Conservation (phyloP, 2,888 invertebrate genomes). For the Slavum lentiscoides region DNA sequence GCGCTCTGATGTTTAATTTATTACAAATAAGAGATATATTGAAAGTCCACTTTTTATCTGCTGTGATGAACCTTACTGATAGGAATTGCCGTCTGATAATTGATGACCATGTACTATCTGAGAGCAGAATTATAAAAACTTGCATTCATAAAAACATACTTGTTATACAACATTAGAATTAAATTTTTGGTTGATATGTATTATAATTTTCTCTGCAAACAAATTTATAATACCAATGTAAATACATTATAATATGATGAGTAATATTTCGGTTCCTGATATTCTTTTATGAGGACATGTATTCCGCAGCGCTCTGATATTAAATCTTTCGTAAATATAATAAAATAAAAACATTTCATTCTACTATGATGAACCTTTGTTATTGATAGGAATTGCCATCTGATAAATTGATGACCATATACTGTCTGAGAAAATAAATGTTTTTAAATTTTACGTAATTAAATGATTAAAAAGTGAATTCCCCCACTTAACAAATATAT, state of each 20-base stretch:
- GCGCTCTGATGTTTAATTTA: slow-evolving; percentile 38
- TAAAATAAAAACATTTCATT: neutral
- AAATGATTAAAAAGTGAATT: neutral
- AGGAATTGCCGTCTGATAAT: slow-evolving; percentile 32
- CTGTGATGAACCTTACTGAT: slow-evolving; percentile 28
- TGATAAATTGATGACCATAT: slow-evolving; percentile 33
- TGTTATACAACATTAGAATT: too few relatives aligned
- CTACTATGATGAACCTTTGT: slow-evolving; percentile 29
- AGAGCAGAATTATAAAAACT: slow-evolving; percentile 55
- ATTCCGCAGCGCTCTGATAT: slow-evolving; percentile 52
- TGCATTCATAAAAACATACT: too few relatives aligned
- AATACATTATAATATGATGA: slow-evolving; percentile 7
- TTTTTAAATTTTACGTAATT: too few relatives aligned
- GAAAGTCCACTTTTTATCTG: neutral
- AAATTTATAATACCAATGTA: neutral
- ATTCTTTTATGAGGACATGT: slow-evolving; percentile 21
- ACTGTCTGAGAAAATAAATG: slow-evolving; percentile 29
- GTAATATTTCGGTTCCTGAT: slow-evolving; percentile 38
- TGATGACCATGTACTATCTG: slow-evolving; percentile 37
- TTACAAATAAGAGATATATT: neutral
- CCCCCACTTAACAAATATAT: neutral
- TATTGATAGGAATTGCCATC: slow-evolving; percentile 37
- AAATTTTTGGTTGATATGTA: too few relatives aligned
- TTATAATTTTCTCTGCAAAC: too few relatives aligned
- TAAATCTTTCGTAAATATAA: neutral